A percentile compares a stretch with the other conserved stretches of the same genome.
Evolutionary conservation across 2,888 invertebrate genomes (phyloP).

Genomic region (Drosophila melanosoma): DNA sequence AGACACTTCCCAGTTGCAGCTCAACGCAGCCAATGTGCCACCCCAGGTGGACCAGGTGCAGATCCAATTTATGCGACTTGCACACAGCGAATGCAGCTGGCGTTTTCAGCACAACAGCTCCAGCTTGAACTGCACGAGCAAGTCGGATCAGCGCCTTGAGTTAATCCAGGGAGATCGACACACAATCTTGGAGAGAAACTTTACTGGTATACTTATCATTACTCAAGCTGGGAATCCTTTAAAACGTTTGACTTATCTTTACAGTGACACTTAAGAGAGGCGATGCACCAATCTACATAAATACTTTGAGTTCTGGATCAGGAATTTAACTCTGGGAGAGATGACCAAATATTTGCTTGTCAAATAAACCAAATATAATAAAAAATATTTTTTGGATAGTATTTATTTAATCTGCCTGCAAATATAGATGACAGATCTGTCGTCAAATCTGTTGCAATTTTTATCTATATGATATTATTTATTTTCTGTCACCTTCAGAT

Average conservation of each 20-base stretch:
- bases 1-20: constrained; percentile 32
- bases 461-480: neutral
- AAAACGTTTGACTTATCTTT: constrained; percentile 1
- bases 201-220: constrained; percentile 40
- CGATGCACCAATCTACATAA: constrained; percentile 42
- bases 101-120: constrained; percentile 25
- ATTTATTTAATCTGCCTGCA: neutral
- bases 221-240: neutral
- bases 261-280: constrained; percentile 37
- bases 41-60: constrained; percentile 48
- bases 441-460: neutral
- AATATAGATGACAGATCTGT: neutral
- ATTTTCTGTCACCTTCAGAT: neutral
- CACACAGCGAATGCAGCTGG: constrained; percentile 40
- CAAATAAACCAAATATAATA: neutral
- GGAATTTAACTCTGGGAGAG: constrained; percentile 1
- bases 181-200: constrained; percentile 29
- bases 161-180: constrained; percentile 37
- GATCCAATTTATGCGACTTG: constrained; percentile 49
- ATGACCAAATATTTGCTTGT: neutral
- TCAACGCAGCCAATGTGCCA: constrained; percentile 29
- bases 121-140: constrained; percentile 29
- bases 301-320: constrained; percentile 9
- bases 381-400: neutral
- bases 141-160: constrained; percentile 23